Evolutionary conservation across 2,888 invertebrate species (phyloP).

Genomic region (Crossocerus cetratus): DNA sequence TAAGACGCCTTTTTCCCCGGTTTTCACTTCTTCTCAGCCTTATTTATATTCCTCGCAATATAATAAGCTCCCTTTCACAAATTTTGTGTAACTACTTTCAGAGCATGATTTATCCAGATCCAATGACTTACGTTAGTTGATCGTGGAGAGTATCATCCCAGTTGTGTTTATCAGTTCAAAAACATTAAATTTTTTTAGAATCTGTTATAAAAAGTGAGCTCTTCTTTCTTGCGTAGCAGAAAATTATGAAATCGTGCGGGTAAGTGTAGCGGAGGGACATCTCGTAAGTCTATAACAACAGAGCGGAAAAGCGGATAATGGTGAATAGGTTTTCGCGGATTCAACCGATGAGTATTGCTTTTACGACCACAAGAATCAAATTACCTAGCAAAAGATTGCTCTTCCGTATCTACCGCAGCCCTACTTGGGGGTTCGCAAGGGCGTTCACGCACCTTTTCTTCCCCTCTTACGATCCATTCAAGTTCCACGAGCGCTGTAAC

Average conservation of each 20-base stretch:
- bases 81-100: conserved; percentile 53
- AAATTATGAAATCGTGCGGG: too few relatives aligned
- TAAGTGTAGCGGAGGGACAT: too few relatives aligned
- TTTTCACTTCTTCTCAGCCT: conserved; percentile 53
- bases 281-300: conserved; percentile 31
- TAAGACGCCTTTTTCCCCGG: conserved; percentile 46
- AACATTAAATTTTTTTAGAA: too few relatives aligned
- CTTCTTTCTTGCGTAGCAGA: too few relatives aligned
- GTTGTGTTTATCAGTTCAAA: too few relatives aligned
- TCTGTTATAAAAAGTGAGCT: too few relatives aligned
- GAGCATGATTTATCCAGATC: conserved; percentile 12
- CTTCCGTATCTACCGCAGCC: conserved; percentile 24
- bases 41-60: conserved; percentile 62
- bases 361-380: conserved; percentile 71
- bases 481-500: conserved; percentile 60
- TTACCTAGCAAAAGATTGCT: conserved; percentile 67
- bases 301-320: conserved; percentile 64
- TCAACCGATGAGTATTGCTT: conserved; percentile 68
- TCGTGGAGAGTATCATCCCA: too few relatives aligned
- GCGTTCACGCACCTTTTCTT: conserved; percentile 44
- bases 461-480: conserved; percentile 60
- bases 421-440: conserved; percentile 8
- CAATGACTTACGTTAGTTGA: background rate
- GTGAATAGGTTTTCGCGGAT: conserved; percentile 67
- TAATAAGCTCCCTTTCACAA: conserved; percentile 71